Base-by-base conservation (phyloP, 2,113 vertebrate species). In the Fregata magnificens region DNA sequence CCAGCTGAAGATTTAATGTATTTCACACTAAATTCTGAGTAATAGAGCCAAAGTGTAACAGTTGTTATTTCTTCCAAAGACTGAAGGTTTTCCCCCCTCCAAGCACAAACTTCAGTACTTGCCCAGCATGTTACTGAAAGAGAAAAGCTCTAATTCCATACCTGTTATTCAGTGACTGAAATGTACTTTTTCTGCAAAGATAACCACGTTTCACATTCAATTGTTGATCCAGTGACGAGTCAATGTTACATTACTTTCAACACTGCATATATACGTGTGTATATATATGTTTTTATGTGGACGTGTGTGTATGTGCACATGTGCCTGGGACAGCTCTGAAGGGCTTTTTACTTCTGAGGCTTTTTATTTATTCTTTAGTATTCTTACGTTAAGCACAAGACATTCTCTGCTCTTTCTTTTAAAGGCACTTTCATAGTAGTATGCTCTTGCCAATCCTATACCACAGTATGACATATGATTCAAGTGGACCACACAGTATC, bases 401-500 rank as follows among this genome's bases (percentile, higher is more conserved):
- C 16, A 77, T 45, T 82, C 7, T 82, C 32, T 93, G 15, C 28
- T 50, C 19, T 62, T 74, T 52, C 52, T 45, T 71, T 53, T 67
- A 45, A 94, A 86, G 76, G 53, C 67, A 93, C n/a, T 93, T 79
- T 36, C 47, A 42, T 16, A 72, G 32, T 44, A 71, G 76, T 34
- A 53, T 2, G 49, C 24, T 25, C 49, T 31, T 63, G 28, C 36
- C 38, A 40, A 9, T 55, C 12, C 28, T 69, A 20, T 53, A 55
- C 10, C 19, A 52, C 0, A 1, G 31, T n/a, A 62, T 36, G 24
- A 69, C 7, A 2, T 59, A 49, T 28, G 24, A 67, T 24, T 83
- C 56, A 76, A 29, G 8, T 24, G n/a, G 59, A 55, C 11, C 4
- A 40, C 5, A 31, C 2, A 6, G 29, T 19, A 83, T 50, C 76